Evolutionary conservation across 2,888 invertebrate genomes (phyloP), one percentile per base, ranked within the genome.

Genomic region (Ypsolopha scabrella): DNA sequence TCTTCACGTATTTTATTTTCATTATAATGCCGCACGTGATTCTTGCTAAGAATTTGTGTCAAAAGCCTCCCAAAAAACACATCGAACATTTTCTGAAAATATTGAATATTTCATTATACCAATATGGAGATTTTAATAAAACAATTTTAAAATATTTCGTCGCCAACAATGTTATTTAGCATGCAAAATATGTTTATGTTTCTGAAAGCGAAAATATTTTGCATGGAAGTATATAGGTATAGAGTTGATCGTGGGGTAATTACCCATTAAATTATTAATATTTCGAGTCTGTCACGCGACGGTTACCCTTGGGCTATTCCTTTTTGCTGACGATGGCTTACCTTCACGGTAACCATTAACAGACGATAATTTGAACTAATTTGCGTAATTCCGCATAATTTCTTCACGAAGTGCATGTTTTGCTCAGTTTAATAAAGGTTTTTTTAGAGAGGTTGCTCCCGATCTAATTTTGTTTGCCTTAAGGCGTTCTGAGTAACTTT

Each of bases 291-390:
- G 80, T 80, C 82, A 82, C 79, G 82, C 82, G 66, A 81, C 56
- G 46, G 59, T 55, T 51, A 51, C 60, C 66, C 68, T 75, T 62
- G 58, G 52, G 63, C 80, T 72, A 65, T 58, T 53, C 47, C 60
- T 63, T 67, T 71, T 72, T 72, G 73, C 66, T 69, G 73, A 64
- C 68, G 73, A 75, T 71, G 71, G 69, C 72, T 69, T 71, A 70
- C 68, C 56, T 64, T 67, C 63, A 66, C 68, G 64, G 73, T 49
- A 33, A 10, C 37, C 46, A 33, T 67, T 68, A 65, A 61, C 61
- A 59, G 58, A 71, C 71, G 80, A 83, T 85, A 86, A 85, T 86
- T 83, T 77, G 73, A 70, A 68, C 73, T 77, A 81, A 85, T 85
- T 86, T 80, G 65, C 71, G 72, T 79, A 82, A 82, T 83, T 82